These are phyloP conservation scores for Rhizomys pruinosus DNA, from an alignment of 2,113 vertebrate genomes.

Conservation along the genomic window DNA sequence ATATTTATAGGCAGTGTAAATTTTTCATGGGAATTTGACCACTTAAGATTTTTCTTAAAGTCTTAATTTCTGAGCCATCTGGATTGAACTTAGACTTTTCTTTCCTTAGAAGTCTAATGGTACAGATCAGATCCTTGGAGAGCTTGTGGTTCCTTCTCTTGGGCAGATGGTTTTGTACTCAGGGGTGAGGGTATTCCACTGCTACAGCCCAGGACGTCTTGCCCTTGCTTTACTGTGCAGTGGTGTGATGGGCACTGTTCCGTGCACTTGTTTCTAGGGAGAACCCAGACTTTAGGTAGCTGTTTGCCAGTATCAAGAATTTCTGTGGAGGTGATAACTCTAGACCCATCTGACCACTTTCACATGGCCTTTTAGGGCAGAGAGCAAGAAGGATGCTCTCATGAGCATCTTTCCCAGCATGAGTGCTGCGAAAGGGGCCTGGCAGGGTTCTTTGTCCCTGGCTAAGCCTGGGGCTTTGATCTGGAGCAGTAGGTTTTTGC, in stretches of 20 bases:
- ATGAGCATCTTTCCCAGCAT: too few relatives aligned
- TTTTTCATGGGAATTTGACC: not conserved
- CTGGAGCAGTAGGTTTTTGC: not conserved
- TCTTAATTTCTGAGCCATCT: not conserved
- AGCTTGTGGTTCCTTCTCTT: not conserved
- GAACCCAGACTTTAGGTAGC: not conserved
- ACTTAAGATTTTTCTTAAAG: not conserved
- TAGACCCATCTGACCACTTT: not conserved
- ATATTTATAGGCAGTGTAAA: not conserved
- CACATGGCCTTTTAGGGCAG: not conserved
- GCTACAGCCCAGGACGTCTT: too few relatives aligned
- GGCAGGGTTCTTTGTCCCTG: not conserved
- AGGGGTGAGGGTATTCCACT: not conserved
- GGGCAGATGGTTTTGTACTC: not conserved
- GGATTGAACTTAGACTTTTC: not conserved
- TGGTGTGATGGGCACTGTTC: fast-evolving
- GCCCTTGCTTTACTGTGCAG: fast-evolving
- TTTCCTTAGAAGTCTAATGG: not conserved
- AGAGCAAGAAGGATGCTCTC: not conserved
- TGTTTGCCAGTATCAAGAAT: not conserved
- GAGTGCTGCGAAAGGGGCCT: fast-evolving
- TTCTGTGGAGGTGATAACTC: not conserved
- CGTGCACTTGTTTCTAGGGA: not conserved
- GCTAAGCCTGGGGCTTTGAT: not conserved
- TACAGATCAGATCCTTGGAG: fast-evolving